phyloP scores from a whole-genome alignment of 2,888 invertebrate species.

The Boloria selene region DNA sequence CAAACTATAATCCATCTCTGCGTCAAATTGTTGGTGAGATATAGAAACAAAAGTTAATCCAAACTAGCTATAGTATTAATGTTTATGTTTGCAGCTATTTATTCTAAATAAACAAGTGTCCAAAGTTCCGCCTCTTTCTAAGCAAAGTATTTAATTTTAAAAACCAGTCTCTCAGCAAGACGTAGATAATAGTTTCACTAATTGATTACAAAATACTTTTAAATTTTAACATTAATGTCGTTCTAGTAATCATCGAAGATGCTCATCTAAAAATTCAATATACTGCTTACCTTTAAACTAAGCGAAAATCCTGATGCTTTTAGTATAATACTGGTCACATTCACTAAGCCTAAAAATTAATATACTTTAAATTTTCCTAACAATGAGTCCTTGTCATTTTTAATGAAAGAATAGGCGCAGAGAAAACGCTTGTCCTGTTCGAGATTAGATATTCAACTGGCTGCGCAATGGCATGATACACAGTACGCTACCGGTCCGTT shows the following conservation, averaged over 20 bases:
- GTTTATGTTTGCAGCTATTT: no score
- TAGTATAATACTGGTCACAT: slow-evolving; percentile 20
- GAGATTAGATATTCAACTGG: slow-evolving; percentile 43
- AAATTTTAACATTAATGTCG: not conserved
- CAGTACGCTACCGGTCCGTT: slow-evolving; percentile 26
- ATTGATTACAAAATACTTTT: slow-evolving; percentile 8
- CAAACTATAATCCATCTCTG: no score
- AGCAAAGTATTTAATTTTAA: no score
- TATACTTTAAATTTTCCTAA: slow-evolving; percentile 15
- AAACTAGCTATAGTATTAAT: no score
- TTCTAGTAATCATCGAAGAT: not conserved
- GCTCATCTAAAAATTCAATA: not conserved
- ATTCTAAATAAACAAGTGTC: no score
- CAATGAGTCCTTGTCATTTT: slow-evolving; percentile 31
- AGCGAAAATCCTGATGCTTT: slow-evolving; percentile 1
- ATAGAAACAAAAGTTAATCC: no score
- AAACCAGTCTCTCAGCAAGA: no score
- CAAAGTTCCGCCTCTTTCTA: no score
- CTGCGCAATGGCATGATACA: slow-evolving; percentile 35
- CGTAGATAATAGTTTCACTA: not conserved
- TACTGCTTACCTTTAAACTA: slow-evolving; percentile 21
- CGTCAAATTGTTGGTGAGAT: no score
- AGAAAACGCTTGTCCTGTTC: slow-evolving; percentile 34
- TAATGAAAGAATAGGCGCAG: slow-evolving; percentile 22
- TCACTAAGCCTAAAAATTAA: slow-evolving; percentile 24